These are phyloP conservation scores for Aegithalos caudatus DNA, from an alignment of 2,113 vertebrate species.

Conservation along the genomic window DNA sequence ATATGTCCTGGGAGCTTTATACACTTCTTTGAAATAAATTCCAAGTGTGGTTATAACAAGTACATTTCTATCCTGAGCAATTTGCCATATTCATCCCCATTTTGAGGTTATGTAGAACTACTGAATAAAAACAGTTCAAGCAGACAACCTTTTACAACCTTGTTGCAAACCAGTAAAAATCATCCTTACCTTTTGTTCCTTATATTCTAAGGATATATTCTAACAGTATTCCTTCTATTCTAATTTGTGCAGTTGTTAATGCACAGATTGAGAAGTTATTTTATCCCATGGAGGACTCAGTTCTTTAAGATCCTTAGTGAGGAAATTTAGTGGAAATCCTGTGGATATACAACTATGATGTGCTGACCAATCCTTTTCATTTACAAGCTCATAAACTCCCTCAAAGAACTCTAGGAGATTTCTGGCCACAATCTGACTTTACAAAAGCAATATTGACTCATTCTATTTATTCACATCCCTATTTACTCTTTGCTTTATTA, in stretches of 20 bases:
- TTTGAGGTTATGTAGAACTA: background rate
- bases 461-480: background rate
- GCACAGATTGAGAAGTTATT: background rate
- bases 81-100: background rate
- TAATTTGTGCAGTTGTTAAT: background rate
- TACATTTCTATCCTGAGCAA: background rate
- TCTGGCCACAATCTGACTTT: background rate
- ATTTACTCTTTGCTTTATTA: background rate
- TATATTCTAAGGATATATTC: background rate
- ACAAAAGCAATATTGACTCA: background rate
- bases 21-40: background rate
- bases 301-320: background rate
- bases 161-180: background rate
- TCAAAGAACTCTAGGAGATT: background rate
- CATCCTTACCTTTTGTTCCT: background rate
- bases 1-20: background rate
- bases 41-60: background rate
- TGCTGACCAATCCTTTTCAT: background rate
- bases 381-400: background rate
- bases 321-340: background rate
- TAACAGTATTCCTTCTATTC: background rate
- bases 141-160: background rate
- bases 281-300: background rate
- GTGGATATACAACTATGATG: background rate
- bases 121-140: background rate